phyloP scores from a whole-genome alignment of 2,113 vertebrate genomes.

The Struthidea cinerea region DNA sequence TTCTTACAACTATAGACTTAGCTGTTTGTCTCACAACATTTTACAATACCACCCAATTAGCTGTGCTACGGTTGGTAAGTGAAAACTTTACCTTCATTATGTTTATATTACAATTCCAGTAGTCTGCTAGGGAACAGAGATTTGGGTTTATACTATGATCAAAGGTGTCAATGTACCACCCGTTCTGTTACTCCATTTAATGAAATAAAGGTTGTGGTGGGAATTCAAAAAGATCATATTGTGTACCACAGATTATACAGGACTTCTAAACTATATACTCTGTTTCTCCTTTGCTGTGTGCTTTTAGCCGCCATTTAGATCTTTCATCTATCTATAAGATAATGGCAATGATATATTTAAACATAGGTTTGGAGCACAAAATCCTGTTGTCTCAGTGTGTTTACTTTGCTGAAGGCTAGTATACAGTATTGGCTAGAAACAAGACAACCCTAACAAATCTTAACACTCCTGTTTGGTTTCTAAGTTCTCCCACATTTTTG shows the following conservation, averaged over 20 bases:
- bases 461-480: background rate
- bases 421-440: background rate
- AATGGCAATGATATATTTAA: background rate
- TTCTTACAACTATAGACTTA: background rate
- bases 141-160: slow-evolving; percentile 44
- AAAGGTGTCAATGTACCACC: slow-evolving; percentile 11
- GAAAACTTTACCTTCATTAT: slow-evolving; percentile 49
- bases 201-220: background rate
- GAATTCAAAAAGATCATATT: background rate
- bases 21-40: background rate
- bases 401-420: background rate
- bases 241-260: background rate
- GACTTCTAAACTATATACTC: background rate
- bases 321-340: background rate
- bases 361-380: background rate
- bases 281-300: background rate
- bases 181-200: slow-evolving; percentile 40
- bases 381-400: background rate
- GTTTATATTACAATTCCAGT: slow-evolving; percentile 48
- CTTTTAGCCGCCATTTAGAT: background rate
- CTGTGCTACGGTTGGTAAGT: slow-evolving; percentile 17
- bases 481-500: background rate
- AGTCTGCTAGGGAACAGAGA: slow-evolving; percentile 21
- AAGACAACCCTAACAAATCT: background rate
- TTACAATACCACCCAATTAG: slow-evolving; percentile 15